Conservation (phyloP, 2,113 vertebrate species). For the Elaphurus davidianus region DNA sequence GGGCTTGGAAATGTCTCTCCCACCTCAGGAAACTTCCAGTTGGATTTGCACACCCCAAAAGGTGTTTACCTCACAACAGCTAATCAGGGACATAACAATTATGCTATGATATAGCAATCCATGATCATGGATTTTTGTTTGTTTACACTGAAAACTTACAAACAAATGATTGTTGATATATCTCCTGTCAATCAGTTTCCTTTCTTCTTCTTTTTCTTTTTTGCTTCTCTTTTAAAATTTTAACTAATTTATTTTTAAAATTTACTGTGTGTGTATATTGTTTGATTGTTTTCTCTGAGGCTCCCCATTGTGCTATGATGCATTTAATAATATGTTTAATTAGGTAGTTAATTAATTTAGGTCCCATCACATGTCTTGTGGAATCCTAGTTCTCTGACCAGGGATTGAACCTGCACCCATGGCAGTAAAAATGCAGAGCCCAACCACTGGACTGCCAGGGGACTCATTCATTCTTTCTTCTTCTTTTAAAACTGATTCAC, state of each 20-base stretch:
- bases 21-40: background rate
- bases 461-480: background rate
- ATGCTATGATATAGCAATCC: background rate
- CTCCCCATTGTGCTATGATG: background rate
- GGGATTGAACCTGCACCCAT: accelerated
- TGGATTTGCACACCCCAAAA: background rate
- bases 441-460: background rate
- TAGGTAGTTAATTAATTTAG: background rate
- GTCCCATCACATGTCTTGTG: background rate
- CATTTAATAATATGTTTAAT: background rate
- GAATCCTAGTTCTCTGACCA: background rate
- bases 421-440: background rate
- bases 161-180: background rate
- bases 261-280: background rate
- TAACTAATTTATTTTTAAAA: background rate
- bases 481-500: background rate
- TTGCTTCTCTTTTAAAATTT: background rate
- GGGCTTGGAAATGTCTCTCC: background rate
- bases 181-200: background rate
- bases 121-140: background rate
- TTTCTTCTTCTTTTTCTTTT: background rate
- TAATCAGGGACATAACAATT: background rate
- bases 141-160: background rate
- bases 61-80: background rate
- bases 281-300: background rate